phyloP scores from a whole-genome alignment of 2,888 invertebrate genomes.

The Piscicola geometra region DNA sequence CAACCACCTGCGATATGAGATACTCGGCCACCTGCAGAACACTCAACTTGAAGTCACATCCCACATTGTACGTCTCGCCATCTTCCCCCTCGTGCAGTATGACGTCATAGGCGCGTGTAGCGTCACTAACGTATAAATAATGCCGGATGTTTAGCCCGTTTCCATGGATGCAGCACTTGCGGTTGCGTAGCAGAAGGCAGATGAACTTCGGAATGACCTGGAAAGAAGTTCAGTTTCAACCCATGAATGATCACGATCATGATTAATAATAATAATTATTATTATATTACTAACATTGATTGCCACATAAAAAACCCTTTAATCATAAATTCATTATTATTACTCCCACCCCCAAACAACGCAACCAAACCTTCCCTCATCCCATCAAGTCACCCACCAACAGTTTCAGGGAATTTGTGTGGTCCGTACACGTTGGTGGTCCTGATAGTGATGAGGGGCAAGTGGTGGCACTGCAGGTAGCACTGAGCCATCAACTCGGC shows the following conservation, averaged over 20 bases:
- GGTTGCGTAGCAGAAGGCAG: constrained; percentile 41
- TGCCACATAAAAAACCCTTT: too few species aligned
- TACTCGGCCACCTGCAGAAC: constrained; percentile 51
- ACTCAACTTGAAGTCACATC: constrained; percentile 47
- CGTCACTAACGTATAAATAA: constrained; percentile 48
- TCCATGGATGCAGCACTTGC: constrained; percentile 47
- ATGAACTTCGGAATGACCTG: constrained; percentile 48
- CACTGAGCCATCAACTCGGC: constrained; percentile 47
- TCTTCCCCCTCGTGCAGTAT: constrained; percentile 48
- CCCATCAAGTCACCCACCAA: constrained; percentile 31
- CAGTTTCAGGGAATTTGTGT: constrained; percentile 47
- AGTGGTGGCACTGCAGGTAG: constrained; percentile 46
- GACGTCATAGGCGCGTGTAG: constrained; percentile 43
- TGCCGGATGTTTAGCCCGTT: constrained; percentile 48
- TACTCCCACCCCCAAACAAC: background rate
- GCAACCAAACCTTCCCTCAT: background rate
- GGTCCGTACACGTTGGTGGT: constrained; percentile 49
- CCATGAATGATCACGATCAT: too few species aligned
- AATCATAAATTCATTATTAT: background rate
- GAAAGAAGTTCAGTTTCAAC: too few species aligned
- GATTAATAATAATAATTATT: too few species aligned
- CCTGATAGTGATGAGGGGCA: constrained; percentile 47
- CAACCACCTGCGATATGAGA: constrained; percentile 47
- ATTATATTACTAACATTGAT: too few species aligned
- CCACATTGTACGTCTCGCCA: constrained; percentile 47